Base-by-base conservation (phyloP, 2,888 invertebrate species). In the Drosophila maculinotata region DNA sequence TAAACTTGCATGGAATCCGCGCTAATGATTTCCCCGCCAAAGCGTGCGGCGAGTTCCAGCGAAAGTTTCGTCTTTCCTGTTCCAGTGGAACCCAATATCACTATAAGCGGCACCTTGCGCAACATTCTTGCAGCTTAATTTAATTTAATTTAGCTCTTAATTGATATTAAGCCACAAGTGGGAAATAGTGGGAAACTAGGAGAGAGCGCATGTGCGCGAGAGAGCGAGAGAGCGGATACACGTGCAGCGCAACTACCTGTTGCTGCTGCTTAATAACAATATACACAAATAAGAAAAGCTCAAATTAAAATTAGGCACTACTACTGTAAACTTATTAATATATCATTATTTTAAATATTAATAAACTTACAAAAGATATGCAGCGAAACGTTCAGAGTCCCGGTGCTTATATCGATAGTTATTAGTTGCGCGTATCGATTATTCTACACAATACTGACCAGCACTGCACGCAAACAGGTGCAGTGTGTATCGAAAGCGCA, bases 1-100 rank as follows among this genome's bases (percentile, higher is more conserved):
- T 99, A 99, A 26, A 99, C 95, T 95, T 99, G 99, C 98, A 99
- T 99, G 15, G 99, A 98, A 94, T 99, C 99, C 0, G 99, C 98
- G 89, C 98, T 98, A 64, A 99, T 96, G 59, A 99, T 95, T 93
- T 99, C 99, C 23, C 97, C 96, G 75, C 93, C 93, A 91, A 96
- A 97, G 89, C 93, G 94, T 85, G 94, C 94, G 0, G 98, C 98
- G 72, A 99, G 92, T 93, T 98, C 97, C 60, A 99, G 93, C 58
- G 97, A 96, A 78, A 99, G 92, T 92, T 98, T 98, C 1, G 99
- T 98, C 93, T 99, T 99, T 57, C 99, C 99, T 5, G 97, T 96
- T 8, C 99, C 99, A 35, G 99, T 99, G 28, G 98, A 96, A 81
- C 99, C 99, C 76, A 99, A 93, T 92, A 99, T 95, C 48, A 98